A percentile compares a stretch with the other conserved stretches of the same genome.
Evolutionary conservation across 2,797 vertebrate genomes (phyloP).

Genomic region (Epinephelus awoara): DNA sequence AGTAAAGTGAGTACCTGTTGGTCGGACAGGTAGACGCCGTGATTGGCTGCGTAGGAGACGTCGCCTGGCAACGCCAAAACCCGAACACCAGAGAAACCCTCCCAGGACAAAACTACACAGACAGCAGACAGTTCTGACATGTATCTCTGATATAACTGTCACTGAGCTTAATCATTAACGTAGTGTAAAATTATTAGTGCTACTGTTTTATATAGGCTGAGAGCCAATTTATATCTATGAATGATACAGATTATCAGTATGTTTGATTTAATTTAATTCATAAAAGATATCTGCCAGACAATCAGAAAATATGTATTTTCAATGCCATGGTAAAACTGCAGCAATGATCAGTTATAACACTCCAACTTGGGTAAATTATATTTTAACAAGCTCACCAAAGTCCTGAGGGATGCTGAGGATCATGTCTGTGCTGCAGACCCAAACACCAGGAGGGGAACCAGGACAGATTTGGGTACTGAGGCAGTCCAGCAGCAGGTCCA

Average conservation of each 20-base stretch:
- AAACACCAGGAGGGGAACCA: constrained; percentile 92
- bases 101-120: constrained; percentile 83
- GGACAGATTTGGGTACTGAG: constrained; percentile 90
- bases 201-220: no score
- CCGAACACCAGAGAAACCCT: constrained; percentile 88
- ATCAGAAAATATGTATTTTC: no score
- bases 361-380: no score
- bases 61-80: constrained; percentile 91
- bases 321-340: no score
- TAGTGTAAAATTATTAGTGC: no score
- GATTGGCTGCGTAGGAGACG: constrained; percentile 87
- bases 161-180: no score
- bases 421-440: constrained; percentile 98
- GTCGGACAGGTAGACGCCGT: constrained; percentile 91
- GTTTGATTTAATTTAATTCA: no score
- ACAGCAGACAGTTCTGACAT: neutral
- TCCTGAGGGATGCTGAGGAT: constrained; percentile 86
- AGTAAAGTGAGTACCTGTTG: constrained; percentile 81
- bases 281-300: no score
- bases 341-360: no score
- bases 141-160: no score
- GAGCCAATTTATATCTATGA: no score
- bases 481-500: constrained; percentile 90
- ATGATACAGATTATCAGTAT: no score
- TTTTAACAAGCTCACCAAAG: constrained; percentile 80